These are phyloP conservation scores for Gambusia affinis DNA, from an alignment of 2,113 vertebrate species.

Conservation along the genomic window DNA sequence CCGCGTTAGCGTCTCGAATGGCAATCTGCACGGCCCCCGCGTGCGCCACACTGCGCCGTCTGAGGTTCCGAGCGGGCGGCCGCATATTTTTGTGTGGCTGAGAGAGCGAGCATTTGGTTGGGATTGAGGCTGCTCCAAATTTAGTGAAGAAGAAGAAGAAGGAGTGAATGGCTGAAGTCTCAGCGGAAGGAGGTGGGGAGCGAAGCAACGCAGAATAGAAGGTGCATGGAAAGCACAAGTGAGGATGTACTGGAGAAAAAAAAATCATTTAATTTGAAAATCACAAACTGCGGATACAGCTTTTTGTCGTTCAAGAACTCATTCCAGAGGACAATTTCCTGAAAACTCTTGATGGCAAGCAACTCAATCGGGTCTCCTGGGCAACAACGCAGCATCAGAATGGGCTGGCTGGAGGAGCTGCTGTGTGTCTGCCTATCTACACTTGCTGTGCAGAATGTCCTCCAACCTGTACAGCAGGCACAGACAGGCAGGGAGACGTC, in stretches of 20 bases:
- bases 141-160: constrained; percentile 46
- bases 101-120: constrained; percentile 61
- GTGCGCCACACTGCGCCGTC: constrained; percentile 69
- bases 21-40: constrained; percentile 32
- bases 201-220: constrained; percentile 31
- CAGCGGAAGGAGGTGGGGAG: constrained; percentile 53
- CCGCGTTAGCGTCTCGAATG: constrained; percentile 63
- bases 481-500: constrained; percentile 99
- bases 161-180: constrained; percentile 66
- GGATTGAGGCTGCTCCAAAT: constrained; percentile 66
- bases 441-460: constrained; percentile 99
- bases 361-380: background rate
- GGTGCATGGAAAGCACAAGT: constrained; percentile 13
- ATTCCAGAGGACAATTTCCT: background rate
- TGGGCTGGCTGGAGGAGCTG: constrained; percentile 91
- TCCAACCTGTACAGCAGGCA: constrained; percentile 99
- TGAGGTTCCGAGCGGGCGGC: constrained; percentile 85
- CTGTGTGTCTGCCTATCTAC: constrained; percentile 99
- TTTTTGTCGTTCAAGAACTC: background rate
- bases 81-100: constrained; percentile 87
- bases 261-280: background rate
- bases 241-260: background rate
- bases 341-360: background rate
- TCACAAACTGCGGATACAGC: background rate
- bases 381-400: constrained; percentile 37